Evolutionary conservation across 2,888 invertebrate genomes (phyloP).

Genomic region (Rambutsinella grinnellia): DNA sequence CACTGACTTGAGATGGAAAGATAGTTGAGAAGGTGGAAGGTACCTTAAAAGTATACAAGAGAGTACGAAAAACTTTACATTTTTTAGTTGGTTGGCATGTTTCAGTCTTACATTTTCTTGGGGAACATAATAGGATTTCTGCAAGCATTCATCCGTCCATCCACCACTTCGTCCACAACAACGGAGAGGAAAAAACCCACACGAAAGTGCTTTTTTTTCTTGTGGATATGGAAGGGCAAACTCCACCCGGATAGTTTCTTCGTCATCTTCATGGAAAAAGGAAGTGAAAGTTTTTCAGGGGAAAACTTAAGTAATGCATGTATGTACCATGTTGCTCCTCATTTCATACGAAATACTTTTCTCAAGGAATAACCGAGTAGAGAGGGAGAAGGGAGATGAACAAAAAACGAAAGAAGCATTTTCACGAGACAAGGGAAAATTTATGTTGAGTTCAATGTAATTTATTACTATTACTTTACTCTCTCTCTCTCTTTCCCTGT

Average conservation of each 20-base stretch:
- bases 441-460: slow-evolving; percentile 65
- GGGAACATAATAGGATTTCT: neutral
- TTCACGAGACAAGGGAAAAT: slow-evolving; percentile 59
- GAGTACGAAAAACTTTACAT: neutral
- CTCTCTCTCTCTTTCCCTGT: slow-evolving; percentile 47
- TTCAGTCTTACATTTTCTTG: neutral
- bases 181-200: slow-evolving; percentile 25
- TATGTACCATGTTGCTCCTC: neutral
- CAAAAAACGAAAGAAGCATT: slow-evolving; percentile 38
- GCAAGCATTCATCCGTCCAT: slow-evolving; percentile 47
- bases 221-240: slow-evolving; percentile 10
- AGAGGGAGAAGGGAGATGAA: slow-evolving; percentile 11
- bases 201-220: slow-evolving; percentile 24
- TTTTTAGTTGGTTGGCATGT: slow-evolving; percentile 1
- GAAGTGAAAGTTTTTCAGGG: slow-evolving; percentile 31
- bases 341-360: too few relatives aligned
- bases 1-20: slow-evolving; percentile 44
- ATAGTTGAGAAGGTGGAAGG: slow-evolving; percentile 41
- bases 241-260: slow-evolving; percentile 32
- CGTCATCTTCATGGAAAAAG: too few relatives aligned
- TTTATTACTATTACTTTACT: slow-evolving; percentile 64
- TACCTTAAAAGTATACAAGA: neutral
- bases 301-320: slow-evolving; percentile 17
- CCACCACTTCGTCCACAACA: slow-evolving; percentile 42
- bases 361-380: slow-evolving; percentile 1